A percentile compares a stretch with the other conserved stretches of the same genome.
Conservation (phyloP, 2,113 vertebrate genomes). For the Pseudonaja textilis region DNA sequence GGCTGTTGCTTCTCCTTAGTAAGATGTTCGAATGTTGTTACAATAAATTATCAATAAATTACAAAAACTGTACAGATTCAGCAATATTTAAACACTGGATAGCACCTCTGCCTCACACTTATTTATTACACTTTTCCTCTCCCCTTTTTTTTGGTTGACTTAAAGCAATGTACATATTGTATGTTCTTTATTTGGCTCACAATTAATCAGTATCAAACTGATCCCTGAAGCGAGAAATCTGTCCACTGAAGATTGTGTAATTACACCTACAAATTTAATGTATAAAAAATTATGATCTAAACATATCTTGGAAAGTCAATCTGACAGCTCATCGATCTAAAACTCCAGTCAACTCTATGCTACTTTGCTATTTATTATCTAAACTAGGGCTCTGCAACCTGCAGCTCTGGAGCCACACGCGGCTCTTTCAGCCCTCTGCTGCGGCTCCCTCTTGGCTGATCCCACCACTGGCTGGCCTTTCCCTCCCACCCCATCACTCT, state of each 20-base stretch:
- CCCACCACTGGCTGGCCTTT: too few relatives aligned
- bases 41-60: neutral
- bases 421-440: too few relatives aligned
- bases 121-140: neutral
- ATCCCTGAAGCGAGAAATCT: neutral
- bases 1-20: neutral
- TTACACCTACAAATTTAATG: neutral
- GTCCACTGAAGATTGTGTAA: neutral
- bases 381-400: neutral
- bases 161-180: neutral
- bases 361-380: neutral
- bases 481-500: too few relatives aligned
- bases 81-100: neutral
- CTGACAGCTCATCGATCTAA: neutral
- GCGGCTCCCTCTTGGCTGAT: too few relatives aligned
- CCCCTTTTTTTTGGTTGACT: neutral
- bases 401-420: too few relatives aligned
- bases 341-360: neutral
- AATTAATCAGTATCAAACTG: neutral
- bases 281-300: neutral
- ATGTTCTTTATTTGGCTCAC: neutral
- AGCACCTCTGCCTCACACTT: neutral
- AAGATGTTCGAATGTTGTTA: neutral
- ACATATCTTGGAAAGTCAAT: too few relatives aligned
- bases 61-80: neutral